phyloP scores from a whole-genome alignment of 2,113 vertebrate species.

The Gymnogyps californianus region DNA sequence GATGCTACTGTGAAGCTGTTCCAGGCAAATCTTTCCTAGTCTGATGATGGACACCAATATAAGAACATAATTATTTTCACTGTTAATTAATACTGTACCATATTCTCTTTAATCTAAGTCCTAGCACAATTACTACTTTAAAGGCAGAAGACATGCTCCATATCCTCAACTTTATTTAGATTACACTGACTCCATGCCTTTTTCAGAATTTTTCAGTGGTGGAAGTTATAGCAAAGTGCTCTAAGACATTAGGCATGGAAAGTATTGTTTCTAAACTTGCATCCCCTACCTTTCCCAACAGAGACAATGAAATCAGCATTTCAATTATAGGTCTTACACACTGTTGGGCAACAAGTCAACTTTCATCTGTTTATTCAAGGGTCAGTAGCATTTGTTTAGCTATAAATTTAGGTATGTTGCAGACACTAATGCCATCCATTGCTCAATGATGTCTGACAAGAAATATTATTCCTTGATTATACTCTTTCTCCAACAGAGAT shows the following conservation, averaged over 20 bases:
- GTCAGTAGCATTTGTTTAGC: conserved; percentile 65
- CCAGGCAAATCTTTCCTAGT: background rate
- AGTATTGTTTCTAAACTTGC: conserved; percentile 52
- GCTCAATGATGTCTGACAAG: background rate
- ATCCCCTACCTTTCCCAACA: conserved; percentile 35
- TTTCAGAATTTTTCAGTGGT: background rate
- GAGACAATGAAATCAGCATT: conserved; percentile 63
- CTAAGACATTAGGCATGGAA: conserved; percentile 36
- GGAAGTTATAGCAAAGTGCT: conserved; percentile 8
- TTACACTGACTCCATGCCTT: background rate
- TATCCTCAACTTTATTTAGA: background rate
- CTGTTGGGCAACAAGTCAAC: conserved; percentile 49
- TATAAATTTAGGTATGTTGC: conserved; percentile 39
- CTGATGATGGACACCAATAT: background rate
- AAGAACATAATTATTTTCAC: background rate
- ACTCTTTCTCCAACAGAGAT: conserved; percentile 33
- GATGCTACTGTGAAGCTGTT: background rate
- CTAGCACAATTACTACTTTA: background rate
- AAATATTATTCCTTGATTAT: background rate
- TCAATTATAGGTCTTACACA: conserved; percentile 72
- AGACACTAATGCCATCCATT: background rate
- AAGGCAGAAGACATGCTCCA: background rate
- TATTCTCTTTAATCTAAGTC: background rate
- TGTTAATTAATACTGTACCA: background rate
- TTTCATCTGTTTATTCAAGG: conserved; percentile 59